Percentiles rank a stretch among this genome's conserved stretches.
phyloP scores from a whole-genome alignment of 2,797 vertebrate genomes.

The Tadarida brasiliensis region DNA sequence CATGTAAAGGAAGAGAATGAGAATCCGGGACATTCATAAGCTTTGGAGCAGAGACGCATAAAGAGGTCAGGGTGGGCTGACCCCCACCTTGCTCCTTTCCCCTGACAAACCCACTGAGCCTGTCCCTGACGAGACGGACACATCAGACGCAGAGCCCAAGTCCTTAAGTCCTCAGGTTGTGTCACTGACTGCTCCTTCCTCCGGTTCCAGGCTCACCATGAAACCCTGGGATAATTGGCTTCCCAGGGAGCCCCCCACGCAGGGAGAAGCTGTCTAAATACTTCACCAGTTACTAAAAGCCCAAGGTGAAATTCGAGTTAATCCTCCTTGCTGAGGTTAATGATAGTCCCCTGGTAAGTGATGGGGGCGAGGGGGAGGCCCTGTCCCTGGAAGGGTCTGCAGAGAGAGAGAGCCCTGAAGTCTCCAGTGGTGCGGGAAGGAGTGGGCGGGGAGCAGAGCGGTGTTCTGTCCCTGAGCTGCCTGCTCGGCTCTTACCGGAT shows the following conservation, averaged over 20 bases:
- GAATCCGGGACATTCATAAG: background rate
- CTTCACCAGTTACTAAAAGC: background rate
- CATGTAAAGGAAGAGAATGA: background rate
- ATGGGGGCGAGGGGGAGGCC: accelerated
- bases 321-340: background rate
- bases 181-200: constrained; percentile 54
- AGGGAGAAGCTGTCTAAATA: constrained; percentile 33
- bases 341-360: background rate
- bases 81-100: background rate
- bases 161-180: constrained; percentile 34
- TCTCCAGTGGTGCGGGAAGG: background rate
- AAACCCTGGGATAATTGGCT: constrained; percentile 70
- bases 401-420: background rate
- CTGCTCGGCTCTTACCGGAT: background rate
- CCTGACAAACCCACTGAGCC: constrained; percentile 36
- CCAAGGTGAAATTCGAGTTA: background rate
- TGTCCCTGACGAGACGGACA: background rate
- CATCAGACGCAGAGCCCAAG: background rate
- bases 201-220: constrained; percentile 59
- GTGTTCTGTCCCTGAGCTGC: background rate
- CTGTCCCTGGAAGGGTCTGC: background rate
- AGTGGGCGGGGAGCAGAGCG: background rate
- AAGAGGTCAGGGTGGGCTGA: background rate
- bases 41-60: background rate
- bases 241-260: constrained; percentile 47